Conservation (phyloP, 2,888 invertebrate species). For the Ceramica pisi region DNA sequence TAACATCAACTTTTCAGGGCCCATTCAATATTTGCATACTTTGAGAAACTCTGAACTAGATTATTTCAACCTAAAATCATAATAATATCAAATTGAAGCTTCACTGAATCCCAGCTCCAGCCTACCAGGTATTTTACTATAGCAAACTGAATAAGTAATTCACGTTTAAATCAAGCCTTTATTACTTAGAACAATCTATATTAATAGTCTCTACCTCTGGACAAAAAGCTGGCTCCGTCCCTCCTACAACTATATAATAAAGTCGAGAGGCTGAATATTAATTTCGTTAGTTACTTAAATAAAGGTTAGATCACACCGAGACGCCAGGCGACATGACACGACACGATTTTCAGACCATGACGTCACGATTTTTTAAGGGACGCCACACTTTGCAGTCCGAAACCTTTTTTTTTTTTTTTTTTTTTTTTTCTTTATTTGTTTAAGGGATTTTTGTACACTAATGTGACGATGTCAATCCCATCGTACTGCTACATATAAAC, state of each 20-base stretch:
- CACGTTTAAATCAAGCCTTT: constrained; percentile 40
- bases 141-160: constrained; percentile 44
- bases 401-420: too few species aligned
- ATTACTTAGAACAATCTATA: constrained; percentile 45
- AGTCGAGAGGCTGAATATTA: constrained; percentile 61
- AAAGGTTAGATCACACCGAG: constrained; percentile 4
- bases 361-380: not conserved
- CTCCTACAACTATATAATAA: constrained; percentile 43
- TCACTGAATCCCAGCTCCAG: constrained; percentile 23
- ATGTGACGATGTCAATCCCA: too few species aligned
- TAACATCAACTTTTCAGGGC: not conserved
- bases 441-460: too few species aligned
- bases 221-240: constrained; percentile 55
- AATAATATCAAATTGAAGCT: constrained; percentile 15
- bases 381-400: too few species aligned
- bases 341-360: not conserved
- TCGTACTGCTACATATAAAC: too few species aligned
- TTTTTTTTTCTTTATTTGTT: too few species aligned
- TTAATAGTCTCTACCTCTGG: constrained; percentile 38
- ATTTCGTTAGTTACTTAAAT: constrained; percentile 59
- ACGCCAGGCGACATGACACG: not conserved
- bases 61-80: constrained; percentile 19
- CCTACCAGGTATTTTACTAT: constrained; percentile 38
- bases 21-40: not conserved
- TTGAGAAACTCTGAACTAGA: constrained; percentile 1